These are phyloP conservation scores for Hydrocynus forskahlii DNA, from an alignment of 2,797 vertebrate genomes.

Conservation along the genomic window DNA sequence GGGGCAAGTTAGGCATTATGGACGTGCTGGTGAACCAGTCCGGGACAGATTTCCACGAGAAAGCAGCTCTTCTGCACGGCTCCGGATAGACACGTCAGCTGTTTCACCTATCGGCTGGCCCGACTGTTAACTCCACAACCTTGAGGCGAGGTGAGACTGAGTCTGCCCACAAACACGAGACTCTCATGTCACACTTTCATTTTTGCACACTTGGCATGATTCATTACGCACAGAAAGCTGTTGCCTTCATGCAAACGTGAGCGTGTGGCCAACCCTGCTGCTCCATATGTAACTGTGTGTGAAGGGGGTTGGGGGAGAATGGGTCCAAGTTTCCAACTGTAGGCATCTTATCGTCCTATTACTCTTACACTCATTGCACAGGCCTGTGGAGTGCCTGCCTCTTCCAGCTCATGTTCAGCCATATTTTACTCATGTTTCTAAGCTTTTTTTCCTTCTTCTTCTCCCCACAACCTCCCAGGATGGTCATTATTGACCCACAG, in stretches of 20 bases:
- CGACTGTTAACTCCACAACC: slow-evolving; percentile 65
- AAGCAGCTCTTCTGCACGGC: slow-evolving; percentile 35
- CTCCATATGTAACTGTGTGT: slow-evolving; percentile 32
- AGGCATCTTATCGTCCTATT: slow-evolving; percentile 40
- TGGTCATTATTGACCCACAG: not conserved
- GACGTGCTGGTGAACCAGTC: slow-evolving; percentile 2
- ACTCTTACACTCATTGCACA: slow-evolving; percentile 22
- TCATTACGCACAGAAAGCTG: not conserved
- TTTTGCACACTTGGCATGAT: not conserved
- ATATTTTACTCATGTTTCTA: slow-evolving; percentile 11
- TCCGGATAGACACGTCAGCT: slow-evolving; percentile 65
- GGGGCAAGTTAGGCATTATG: slow-evolving; percentile 12
- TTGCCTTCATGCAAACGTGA: not conserved
- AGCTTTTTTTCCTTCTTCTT: not conserved
- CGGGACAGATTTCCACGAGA: slow-evolving; percentile 29
- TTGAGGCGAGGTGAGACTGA: slow-evolving; percentile 64
- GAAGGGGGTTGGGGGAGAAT: slow-evolving; percentile 37
- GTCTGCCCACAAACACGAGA: slow-evolving; percentile 53
- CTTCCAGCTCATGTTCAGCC: slow-evolving; percentile 47
- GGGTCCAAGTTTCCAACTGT: slow-evolving; percentile 44
- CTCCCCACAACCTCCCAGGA: not conserved
- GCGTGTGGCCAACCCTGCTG: slow-evolving; percentile 15
- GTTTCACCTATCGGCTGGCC: slow-evolving; percentile 52
- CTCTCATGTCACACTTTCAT: not conserved
- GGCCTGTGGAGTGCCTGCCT: slow-evolving; percentile 40